Evolutionary conservation across 2,888 invertebrate genomes (phyloP), one percentile per base, ranked within the genome.

Genomic region (Athalia cordata): DNA sequence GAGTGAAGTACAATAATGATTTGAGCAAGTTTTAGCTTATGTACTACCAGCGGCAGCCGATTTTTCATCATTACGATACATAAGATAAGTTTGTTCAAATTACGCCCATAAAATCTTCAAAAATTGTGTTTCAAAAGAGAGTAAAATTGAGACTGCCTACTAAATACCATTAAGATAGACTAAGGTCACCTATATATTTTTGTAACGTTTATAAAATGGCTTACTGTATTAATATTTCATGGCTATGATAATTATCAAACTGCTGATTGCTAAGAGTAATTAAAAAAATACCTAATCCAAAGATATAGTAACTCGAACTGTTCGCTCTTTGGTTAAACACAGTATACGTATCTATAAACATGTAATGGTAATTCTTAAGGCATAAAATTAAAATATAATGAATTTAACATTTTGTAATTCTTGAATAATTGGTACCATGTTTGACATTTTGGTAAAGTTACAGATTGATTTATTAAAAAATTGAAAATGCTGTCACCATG

Each of bases 211-310:
- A 72, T 55, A 72, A 47, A 57, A 55, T 55, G 29, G 29, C 0
- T 29, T 29, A 29, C 29, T 29, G 8, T 15, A 62, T 62, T 45
- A 70, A 70, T 70, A 68, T 70, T 55, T 57, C n/a, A 57, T 43
- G 29, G n/a, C 57, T 5, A 68, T 13, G 29, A 13, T 70, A 55
- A 9, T 55, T 70, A 52, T 55, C 43, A 6, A 9, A 55, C 52
- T 70, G 57, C 45, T 70, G 55, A 70, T 70, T 45, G 29, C 55
- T 57, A 43, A 55, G 3, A 52, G 43, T 43, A 8, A 57, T 29
- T 29, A 70, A 55, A 70, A 57, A 70, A 70, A 55, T 55, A 70
- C 43, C n/a, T 70, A 55, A 70, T 70, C 55, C 57, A n/a, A 70
- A 43, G 55, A 43, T 55, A 29, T 29, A 29, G 29, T 70, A 29